Evolutionary conservation across 2,888 invertebrate genomes (phyloP), one percentile per base, ranked within the genome.

Genomic region (Psylliodes chrysocephalus): DNA sequence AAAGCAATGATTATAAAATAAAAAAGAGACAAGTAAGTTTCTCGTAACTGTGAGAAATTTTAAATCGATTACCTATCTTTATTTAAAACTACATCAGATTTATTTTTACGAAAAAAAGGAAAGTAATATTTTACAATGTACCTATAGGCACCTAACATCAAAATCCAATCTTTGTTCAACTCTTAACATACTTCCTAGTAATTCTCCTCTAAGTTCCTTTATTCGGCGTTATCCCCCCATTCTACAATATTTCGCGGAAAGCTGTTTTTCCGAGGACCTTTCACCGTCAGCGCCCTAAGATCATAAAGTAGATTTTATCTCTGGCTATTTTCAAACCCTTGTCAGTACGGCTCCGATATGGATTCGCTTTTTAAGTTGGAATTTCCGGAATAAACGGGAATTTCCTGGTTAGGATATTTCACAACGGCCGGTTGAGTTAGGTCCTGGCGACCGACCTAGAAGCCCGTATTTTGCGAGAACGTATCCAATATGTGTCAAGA

Each of bases 251-350:
- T 56, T 38, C 42, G 33, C 30, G 17, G 30, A 15, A 22, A 62
- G 62, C 62, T 42, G 51, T 62, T 62, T 44, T 51, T 42, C 28
- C 42, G 25, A 59, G 49, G 51, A 44, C 62, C 62, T 55, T 62
- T 62, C 54, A 42, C 49, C 51, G 51, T 56, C 54, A 47, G 22
- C 40, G 15, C 40, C 66, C 62, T 65, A 59, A 66, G 69, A 71
- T 69, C 73, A 73, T 73, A 69, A 71, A 74, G 68, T 67, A 70
- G 73, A 73, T 73, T 71, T 72, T 71, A 70, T 74, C 72, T 71
- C 46, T 63, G 60, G 66, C 70, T 66, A 67, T 66, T 70, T 71
- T 71, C 73, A 68, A 67, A 49, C 72, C 71, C 71, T 64, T 65
- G 71, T 69, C 70, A 67, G 62, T 66, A 68, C 62, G 55, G 62